A percentile compares a stretch with the other conserved stretches of the same genome.
Evolutionary conservation across 2,888 invertebrate genomes (phyloP).

Genomic region (Nemoura dubitans): DNA sequence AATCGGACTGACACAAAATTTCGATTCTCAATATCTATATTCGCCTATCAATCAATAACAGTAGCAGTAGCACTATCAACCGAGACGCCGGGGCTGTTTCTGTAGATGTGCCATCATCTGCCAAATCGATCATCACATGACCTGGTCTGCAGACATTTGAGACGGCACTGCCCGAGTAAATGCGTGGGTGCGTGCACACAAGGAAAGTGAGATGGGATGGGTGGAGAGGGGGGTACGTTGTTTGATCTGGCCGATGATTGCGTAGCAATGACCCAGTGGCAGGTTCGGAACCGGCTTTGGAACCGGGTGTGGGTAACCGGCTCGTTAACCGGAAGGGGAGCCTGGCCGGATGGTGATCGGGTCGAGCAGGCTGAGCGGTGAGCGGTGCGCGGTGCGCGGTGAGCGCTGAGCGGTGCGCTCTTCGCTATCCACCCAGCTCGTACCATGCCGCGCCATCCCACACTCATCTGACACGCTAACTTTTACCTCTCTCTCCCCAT

Average conservation of each 20-base stretch:
- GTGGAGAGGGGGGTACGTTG: neutral
- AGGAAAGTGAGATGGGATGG: conserved; percentile 14
- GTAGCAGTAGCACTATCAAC: neutral
- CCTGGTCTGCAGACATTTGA: conserved; percentile 21
- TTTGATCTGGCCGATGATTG: neutral
- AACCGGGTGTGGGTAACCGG: neutral
- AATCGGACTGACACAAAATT: neutral
- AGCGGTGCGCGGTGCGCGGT: too few relatives aligned
- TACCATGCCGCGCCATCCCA: neutral
- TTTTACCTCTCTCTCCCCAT: conserved; percentile 12
- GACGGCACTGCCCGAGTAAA: conserved; percentile 29
- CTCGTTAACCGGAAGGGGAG: too few relatives aligned
- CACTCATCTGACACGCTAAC: neutral
- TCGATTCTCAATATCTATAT: neutral
- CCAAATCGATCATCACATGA: neutral
- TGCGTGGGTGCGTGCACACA: conserved; percentile 38
- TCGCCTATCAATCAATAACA: neutral
- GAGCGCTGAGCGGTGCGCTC: neutral
- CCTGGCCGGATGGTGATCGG: too few relatives aligned
- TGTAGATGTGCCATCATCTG: neutral
- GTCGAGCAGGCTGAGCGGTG: too few relatives aligned
- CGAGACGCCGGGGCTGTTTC: neutral
- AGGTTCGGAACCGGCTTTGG: neutral
- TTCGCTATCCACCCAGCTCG: neutral
- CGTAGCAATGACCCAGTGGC: neutral